Conservation (phyloP, 2,888 invertebrate species). For the Aproaerema taeniolella region DNA sequence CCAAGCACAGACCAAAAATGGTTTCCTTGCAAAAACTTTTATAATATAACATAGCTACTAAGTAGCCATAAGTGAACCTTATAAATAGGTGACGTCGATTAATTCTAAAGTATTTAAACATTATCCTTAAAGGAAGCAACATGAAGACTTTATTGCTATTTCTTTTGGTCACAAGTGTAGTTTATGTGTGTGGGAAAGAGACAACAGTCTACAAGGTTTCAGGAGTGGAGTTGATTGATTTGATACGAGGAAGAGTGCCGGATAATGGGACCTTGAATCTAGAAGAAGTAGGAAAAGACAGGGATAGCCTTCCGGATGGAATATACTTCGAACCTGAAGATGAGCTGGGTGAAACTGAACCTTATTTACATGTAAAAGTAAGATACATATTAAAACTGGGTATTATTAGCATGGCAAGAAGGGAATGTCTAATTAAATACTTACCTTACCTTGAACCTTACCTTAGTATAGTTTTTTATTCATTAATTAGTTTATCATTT, state of each 20-base stretch:
- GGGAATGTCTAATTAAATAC: too few relatives aligned
- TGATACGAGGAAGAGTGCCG: slow-evolving; percentile 31
- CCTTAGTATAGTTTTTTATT: too few relatives aligned
- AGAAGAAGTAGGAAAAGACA: slow-evolving; percentile 28
- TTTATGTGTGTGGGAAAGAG: slow-evolving; percentile 24
- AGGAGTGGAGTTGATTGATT: slow-evolving; percentile 31
- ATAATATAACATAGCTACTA: too few relatives aligned
- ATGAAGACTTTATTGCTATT: slow-evolving; percentile 9
- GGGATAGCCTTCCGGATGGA: slow-evolving; percentile 32
- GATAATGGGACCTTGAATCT: slow-evolving; percentile 24
- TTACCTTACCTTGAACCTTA: too few relatives aligned
- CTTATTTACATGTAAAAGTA: neutral
- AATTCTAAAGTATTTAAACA: slow-evolving; percentile 27
- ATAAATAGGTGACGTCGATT: slow-evolving; percentile 30
- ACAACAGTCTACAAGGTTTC: slow-evolving; percentile 27
- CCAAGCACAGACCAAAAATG: too few relatives aligned
- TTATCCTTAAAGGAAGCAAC: slow-evolving; percentile 20
- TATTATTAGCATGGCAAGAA: too few relatives aligned
- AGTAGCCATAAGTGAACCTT: slow-evolving; percentile 21
- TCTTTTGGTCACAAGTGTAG: neutral
- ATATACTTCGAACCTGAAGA: slow-evolving; percentile 41
- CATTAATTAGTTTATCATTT: too few relatives aligned
- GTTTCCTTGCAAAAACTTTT: too few relatives aligned
- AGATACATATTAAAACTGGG: too few relatives aligned
- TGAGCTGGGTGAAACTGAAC: slow-evolving; percentile 11